These are phyloP conservation scores for Sebastes dallii DNA, from an alignment of 2,797 vertebrate genomes.

Conservation along the genomic window DNA sequence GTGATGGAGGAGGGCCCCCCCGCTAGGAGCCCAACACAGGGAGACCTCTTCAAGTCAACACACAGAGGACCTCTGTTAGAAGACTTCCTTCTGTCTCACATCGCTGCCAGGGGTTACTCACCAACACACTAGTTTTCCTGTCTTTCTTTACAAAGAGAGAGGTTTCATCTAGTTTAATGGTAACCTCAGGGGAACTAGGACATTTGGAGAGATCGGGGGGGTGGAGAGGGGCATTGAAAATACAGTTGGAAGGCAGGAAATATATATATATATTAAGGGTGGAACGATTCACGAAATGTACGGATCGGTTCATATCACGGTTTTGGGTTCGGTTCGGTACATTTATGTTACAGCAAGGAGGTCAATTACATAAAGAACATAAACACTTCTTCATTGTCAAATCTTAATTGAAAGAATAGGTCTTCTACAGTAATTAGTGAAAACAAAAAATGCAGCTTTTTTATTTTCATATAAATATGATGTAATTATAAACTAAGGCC, in stretches of 20 bases:
- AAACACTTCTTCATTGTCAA: no score
- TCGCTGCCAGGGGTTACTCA: background rate
- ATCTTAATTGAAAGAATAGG: no score
- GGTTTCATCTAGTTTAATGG: background rate
- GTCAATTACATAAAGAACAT: no score
- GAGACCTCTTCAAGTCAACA: constrained; percentile 12
- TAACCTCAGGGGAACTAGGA: background rate
- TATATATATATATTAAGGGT: no score
- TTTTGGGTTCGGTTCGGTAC: no score
- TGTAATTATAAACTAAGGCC: no score
- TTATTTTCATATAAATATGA: no score
- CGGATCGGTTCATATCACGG: no score
- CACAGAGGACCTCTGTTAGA: constrained; percentile 12
- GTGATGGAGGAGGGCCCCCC: background rate
- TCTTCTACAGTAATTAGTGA: no score
- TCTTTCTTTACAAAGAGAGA: background rate
- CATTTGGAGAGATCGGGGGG: background rate
- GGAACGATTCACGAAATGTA: no score
- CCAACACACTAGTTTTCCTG: background rate
- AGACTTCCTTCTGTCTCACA: background rate
- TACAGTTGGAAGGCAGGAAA: background rate
- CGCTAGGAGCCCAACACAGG: constrained; percentile 1
- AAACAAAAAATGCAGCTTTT: no score
- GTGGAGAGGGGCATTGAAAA: background rate
- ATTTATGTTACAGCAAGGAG: no score